Conservation (phyloP, 2,797 vertebrate species). For the Cuculus canorus region DNA sequence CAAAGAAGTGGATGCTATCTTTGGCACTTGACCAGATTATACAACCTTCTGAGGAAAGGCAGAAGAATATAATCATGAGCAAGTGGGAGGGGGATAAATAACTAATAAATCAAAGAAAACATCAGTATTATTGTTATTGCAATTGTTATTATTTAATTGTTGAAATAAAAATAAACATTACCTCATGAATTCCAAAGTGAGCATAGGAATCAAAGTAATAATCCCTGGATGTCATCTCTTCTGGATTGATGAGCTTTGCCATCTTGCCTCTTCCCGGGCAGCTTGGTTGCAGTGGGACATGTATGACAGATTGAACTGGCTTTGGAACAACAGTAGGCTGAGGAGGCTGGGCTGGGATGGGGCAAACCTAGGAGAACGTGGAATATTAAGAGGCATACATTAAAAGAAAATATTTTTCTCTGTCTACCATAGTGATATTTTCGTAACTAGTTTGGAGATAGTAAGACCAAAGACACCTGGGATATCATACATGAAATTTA, state of each 20-base stretch:
- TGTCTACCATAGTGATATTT: neutral
- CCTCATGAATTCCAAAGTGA: constrained; percentile 99
- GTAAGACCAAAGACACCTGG: neutral
- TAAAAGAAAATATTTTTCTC: neutral
- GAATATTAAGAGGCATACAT: neutral
- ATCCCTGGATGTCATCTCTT: constrained; percentile 98
- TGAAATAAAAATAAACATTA: constrained; percentile 65
- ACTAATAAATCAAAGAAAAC: neutral
- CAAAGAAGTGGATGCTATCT: neutral
- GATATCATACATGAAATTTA: neutral
- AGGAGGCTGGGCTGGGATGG: constrained; percentile 83
- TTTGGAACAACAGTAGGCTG: constrained; percentile 87
- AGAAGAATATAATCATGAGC: neutral
- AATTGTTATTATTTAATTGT: neutral
- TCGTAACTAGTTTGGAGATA: neutral
- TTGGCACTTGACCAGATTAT: neutral
- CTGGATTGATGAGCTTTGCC: constrained; percentile 91
- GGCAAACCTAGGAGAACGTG: constrained; percentile 74
- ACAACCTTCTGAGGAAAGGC: neutral
- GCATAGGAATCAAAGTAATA: constrained; percentile 99
- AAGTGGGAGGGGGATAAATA: neutral
- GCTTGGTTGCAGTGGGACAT: constrained; percentile 83
- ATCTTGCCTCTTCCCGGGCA: constrained; percentile 93
- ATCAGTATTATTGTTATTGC: neutral
- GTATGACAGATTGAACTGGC: constrained; percentile 87